Evolutionary conservation across 2,888 invertebrate genomes (phyloP).

Genomic region (Leptothorax acervorum): DNA sequence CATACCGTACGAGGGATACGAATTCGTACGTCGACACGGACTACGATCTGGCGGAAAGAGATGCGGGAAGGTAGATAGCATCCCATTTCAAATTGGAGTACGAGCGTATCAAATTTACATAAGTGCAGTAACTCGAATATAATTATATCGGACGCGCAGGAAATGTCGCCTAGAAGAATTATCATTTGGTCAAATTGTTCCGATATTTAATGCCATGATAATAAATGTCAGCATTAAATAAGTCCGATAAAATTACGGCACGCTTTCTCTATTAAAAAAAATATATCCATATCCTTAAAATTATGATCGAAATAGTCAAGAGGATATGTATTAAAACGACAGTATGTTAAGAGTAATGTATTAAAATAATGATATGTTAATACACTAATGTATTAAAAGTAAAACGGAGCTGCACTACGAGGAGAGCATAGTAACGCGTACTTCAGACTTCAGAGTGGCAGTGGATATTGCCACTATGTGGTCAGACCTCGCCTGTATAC

Average conservation of each 20-base stretch:
- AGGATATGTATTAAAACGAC: background rate
- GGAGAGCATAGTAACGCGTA: background rate
- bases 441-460: constrained; percentile 5
- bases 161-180: background rate
- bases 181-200: background rate
- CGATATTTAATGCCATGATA: background rate
- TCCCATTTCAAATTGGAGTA: background rate
- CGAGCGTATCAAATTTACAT: background rate
- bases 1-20: constrained; percentile 11
- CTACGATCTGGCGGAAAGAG: constrained; percentile 6
- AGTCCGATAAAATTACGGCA: background rate
- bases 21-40: constrained; percentile 37
- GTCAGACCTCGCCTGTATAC: constrained; percentile 8
- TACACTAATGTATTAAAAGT: background rate
- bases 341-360: background rate
- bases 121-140: background rate
- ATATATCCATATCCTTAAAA: background rate
- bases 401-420: background rate
- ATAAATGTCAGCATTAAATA: background rate
- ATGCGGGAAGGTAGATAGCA: constrained; percentile 12
- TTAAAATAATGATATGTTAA: background rate
- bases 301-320: background rate
- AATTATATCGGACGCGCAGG: background rate
- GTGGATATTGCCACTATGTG: constrained; percentile 6
- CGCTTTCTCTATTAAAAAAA: background rate